These are phyloP conservation scores for Stictonetta naevosa DNA, from an alignment of 2,113 vertebrate species.

Conservation along the genomic window DNA sequence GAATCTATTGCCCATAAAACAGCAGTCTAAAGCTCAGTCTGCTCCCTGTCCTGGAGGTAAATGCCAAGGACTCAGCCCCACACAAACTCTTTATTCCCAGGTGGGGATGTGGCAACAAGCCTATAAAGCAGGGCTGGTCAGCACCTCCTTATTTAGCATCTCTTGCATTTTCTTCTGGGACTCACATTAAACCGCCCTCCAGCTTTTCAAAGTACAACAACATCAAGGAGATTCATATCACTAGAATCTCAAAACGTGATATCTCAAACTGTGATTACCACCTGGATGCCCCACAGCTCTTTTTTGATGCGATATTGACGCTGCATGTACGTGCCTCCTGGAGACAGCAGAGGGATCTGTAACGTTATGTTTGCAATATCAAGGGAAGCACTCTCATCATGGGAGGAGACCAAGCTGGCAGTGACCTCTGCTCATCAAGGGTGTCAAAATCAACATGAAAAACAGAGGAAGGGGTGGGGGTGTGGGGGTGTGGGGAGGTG, in stretches of 20 bases:
- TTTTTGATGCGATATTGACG: not conserved
- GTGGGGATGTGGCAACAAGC: not conserved
- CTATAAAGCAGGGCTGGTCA: accelerated
- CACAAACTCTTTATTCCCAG: not conserved
- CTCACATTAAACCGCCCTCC: not conserved
- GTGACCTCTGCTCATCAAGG: accelerated
- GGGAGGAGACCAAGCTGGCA: not conserved
- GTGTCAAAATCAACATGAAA: not conserved
- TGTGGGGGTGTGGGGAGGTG: not conserved
- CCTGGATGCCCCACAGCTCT: not conserved
- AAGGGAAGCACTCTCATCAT: accelerated
- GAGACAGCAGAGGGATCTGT: not conserved
- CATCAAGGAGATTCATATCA: not conserved
- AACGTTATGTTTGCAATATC: accelerated
- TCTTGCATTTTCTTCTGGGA: not conserved
- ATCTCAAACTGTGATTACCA: not conserved
- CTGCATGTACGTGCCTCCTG: not conserved
- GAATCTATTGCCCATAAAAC: not conserved
- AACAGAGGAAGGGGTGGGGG: not conserved
- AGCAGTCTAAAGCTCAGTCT: not conserved
- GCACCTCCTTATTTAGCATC: not conserved
- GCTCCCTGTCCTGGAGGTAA: not conserved
- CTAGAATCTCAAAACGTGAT: not conserved
- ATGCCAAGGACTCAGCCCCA: accelerated
- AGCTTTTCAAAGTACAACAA: not conserved